phyloP scores from a whole-genome alignment of 1,140 invertebrate species.

The Augochlora pura region DNA sequence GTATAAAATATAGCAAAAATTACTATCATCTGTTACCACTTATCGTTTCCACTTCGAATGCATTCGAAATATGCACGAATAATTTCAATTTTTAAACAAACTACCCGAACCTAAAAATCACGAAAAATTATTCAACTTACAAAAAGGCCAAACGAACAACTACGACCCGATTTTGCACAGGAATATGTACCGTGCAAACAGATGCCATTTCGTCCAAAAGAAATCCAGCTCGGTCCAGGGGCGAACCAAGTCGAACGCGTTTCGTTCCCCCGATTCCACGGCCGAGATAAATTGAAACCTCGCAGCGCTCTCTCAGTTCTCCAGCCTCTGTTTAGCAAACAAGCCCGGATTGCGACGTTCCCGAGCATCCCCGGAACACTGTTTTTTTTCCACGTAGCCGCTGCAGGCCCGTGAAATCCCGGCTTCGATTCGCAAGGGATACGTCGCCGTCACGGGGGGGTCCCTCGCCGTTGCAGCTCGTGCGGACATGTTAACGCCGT shows the following conservation, averaged over 20 bases:
- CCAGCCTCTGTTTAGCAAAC: background rate
- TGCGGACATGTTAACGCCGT: conserved; percentile 25
- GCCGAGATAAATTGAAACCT: background rate
- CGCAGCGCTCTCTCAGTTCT: background rate
- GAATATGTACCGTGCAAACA: too few relatives aligned
- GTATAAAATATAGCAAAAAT: too few relatives aligned
- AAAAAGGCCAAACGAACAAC: too few relatives aligned
- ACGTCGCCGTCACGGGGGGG: background rate
- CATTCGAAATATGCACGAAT: too few relatives aligned
- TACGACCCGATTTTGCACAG: too few relatives aligned
- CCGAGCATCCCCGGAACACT: background rate
- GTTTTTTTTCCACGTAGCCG: background rate
- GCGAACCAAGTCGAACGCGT: background rate
- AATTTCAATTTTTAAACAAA: too few relatives aligned
- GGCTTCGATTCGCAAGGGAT: conserved; percentile 28
- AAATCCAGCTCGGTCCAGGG: background rate
- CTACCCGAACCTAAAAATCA: too few relatives aligned
- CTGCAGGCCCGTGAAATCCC: conserved; percentile 9
- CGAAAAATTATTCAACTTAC: too few relatives aligned
- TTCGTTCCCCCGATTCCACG: background rate
- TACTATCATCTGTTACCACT: too few relatives aligned
- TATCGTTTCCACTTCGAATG: too few relatives aligned
- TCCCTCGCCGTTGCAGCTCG: background rate
- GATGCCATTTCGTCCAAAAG: background rate
- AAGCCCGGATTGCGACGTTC: background rate